Conservation (phyloP, 2,888 invertebrate genomes). For the Pterostichus madidus region DNA sequence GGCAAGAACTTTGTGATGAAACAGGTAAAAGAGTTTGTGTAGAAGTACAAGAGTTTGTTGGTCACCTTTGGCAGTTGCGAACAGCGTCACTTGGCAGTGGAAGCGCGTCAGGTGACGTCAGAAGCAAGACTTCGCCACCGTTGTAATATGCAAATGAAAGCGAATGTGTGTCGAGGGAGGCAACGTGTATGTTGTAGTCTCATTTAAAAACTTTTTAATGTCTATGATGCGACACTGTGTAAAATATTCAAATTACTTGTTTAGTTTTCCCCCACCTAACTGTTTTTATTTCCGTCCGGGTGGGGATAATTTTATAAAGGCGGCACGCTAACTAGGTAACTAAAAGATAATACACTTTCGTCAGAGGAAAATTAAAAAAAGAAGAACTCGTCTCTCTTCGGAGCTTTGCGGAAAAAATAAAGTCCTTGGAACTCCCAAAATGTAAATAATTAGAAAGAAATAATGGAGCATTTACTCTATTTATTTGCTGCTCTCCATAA, state of each 20-base stretch:
- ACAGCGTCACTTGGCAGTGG: neutral
- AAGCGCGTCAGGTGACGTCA: constrained; percentile 52
- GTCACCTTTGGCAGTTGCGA: neutral
- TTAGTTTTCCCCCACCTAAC: constrained; percentile 67
- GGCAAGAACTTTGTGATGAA: neutral
- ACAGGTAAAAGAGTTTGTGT: neutral
- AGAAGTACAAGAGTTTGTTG: neutral
- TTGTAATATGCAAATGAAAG: constrained; percentile 71
- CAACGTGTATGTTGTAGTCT: constrained; percentile 69
- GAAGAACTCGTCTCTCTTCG: neutral
- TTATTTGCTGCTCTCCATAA: no score
- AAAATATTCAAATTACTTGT: constrained; percentile 70
- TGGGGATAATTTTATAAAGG: constrained; percentile 61
- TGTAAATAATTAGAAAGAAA: no score
- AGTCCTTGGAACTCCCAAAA: no score
- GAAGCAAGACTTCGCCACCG: constrained; percentile 7
- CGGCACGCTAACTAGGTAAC: constrained; percentile 63
- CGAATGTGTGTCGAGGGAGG: constrained; percentile 69
- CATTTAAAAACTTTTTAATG: constrained; percentile 70
- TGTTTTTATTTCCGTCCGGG: constrained; percentile 61
- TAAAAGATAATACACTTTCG: constrained; percentile 66
- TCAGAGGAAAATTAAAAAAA: constrained; percentile 63
- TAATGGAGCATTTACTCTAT: neutral
- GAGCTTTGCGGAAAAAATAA: no score
- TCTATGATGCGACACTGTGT: constrained; percentile 70